Percentiles rank a stretch among this genome's conserved stretches.
These are phyloP conservation scores for Babyrousa celebensis DNA, from an alignment of 2,797 vertebrate species.

Conservation along the genomic window DNA sequence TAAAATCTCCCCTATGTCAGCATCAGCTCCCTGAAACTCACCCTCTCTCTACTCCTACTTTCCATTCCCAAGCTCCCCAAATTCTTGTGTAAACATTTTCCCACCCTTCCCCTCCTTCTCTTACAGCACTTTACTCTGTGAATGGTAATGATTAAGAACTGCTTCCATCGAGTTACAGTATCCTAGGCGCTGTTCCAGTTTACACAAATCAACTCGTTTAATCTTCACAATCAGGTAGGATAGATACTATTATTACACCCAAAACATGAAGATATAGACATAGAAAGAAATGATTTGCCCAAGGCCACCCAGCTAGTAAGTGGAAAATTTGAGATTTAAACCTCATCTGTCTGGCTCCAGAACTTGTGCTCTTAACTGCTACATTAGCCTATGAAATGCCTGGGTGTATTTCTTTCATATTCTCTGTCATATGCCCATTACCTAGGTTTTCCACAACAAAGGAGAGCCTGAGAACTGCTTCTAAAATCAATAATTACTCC, in stretches of 20 bases:
- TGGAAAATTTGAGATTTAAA: not conserved
- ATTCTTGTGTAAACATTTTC: not conserved
- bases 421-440: not conserved
- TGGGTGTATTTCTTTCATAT: not conserved
- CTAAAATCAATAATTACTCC: not conserved
- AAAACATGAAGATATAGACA: not conserved
- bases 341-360: not conserved
- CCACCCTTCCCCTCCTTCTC: not conserved
- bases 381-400: not conserved
- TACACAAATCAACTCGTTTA: not conserved
- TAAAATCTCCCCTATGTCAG: not conserved
- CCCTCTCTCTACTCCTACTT: not conserved
- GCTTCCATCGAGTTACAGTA: no score
- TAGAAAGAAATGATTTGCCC: not conserved
- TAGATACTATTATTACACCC: not conserved
- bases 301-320: not conserved
- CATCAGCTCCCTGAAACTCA: not conserved
- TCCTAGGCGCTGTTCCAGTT: not conserved
- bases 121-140: not conserved
- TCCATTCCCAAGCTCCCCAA: not conserved
- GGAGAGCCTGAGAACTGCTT: not conserved
- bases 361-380: not conserved
- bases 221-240: not conserved
- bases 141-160: not conserved
- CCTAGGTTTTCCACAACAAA: constrained; percentile 10